Evolutionary conservation across 2,113 vertebrate species (phyloP).

Genomic region (Coptodon rendalli): DNA sequence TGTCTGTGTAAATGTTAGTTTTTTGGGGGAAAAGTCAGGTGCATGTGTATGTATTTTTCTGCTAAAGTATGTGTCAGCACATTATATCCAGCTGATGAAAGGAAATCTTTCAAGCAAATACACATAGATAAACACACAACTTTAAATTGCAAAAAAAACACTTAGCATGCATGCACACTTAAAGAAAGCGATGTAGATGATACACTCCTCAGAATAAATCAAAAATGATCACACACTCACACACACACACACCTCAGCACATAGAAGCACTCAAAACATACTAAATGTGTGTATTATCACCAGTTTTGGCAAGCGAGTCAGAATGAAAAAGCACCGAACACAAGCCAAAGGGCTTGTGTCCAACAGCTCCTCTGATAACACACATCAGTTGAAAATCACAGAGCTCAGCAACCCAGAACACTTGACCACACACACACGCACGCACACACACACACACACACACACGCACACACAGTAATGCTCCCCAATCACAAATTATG

Average conservation of each 20-base stretch:
- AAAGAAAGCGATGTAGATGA: background rate
- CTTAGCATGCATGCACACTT: background rate
- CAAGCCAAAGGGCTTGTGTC: background rate
- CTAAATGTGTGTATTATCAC: background rate
- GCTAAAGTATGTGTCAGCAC: conserved; percentile 22
- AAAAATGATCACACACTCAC: background rate
- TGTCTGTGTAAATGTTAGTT: background rate
- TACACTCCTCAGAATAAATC: background rate
- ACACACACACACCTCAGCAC: background rate
- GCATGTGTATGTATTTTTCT: conserved; percentile 30
- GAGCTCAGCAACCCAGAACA: conserved; percentile 25
- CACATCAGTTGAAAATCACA: conserved; percentile 36
- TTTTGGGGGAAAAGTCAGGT: conserved; percentile 1
- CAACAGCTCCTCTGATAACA: conserved; percentile 41
- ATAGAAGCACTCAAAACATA: background rate
- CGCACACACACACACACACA: background rate
- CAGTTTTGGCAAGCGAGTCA: background rate
- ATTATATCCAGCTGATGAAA: conserved; percentile 3
- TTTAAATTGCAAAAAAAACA: background rate
- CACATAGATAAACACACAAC: background rate
- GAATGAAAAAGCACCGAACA: background rate
- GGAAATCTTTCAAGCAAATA: background rate
- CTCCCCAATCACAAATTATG: background rate
- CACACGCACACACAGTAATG: accelerated
- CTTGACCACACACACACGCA: background rate